A percentile compares a stretch with the other conserved stretches of the same genome.
Evolutionary conservation across 2,797 vertebrate genomes (phyloP).

Genomic region (Babyrousa celebensis): DNA sequence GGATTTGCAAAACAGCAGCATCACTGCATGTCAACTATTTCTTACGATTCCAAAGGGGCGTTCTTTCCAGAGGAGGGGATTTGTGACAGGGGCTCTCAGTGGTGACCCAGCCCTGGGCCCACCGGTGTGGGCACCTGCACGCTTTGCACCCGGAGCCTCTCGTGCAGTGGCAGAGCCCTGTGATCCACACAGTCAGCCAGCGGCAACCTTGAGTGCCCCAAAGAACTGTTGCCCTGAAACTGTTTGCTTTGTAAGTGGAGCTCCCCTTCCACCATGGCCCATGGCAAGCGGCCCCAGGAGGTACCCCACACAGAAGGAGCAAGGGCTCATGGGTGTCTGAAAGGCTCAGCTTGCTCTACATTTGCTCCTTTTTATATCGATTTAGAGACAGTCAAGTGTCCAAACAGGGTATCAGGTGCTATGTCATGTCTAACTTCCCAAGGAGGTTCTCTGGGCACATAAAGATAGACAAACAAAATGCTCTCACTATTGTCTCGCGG

Average conservation of each 20-base stretch:
- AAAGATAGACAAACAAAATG: not conserved
- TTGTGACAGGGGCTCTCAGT: not conserved
- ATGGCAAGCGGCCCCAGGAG: not conserved
- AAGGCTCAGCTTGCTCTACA: not conserved
- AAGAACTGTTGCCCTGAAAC: not conserved
- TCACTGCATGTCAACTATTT: accelerated
- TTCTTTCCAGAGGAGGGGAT: not conserved
- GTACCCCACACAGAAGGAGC: not conserved
- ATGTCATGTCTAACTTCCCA: not conserved
- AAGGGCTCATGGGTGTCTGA: not conserved
- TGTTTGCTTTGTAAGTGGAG: not conserved
- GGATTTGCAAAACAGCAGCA: not conserved
- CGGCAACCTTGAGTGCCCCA: not conserved
- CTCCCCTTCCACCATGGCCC: not conserved
- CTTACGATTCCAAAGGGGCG: not conserved
- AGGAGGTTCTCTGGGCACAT: not conserved
- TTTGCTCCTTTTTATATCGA: not conserved
- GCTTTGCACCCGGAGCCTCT: not conserved
- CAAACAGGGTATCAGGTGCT: not conserved
- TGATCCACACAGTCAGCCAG: not conserved
- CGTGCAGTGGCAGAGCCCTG: no score
- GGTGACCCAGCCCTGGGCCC: not conserved
- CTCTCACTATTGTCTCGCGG: not conserved
- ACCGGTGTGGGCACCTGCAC: not conserved
- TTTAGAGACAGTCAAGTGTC: not conserved